A percentile compares a stretch with the other conserved stretches of the same genome.
phyloP scores from a whole-genome alignment of 2,888 invertebrate species.

The Leucophora obtusa region DNA sequence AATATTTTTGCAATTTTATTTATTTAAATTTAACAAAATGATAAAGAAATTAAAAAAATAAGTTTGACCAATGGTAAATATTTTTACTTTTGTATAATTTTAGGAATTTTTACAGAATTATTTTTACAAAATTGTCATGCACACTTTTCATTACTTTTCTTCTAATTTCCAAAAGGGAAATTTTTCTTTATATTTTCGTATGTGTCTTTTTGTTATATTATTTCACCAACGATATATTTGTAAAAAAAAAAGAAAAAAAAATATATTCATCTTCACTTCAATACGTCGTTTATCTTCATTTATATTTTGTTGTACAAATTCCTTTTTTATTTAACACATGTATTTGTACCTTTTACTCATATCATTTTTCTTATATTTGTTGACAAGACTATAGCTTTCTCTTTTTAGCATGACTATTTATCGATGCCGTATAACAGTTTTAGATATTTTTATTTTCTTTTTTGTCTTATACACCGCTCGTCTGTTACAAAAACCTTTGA shows the following conservation, averaged over 20 bases:
- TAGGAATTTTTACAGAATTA: constrained; percentile 18
- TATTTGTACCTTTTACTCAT: constrained; percentile 41
- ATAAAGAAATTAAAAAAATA: constrained; percentile 45
- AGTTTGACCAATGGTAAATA: constrained; percentile 23
- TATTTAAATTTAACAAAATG: constrained; percentile 44
- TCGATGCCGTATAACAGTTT: constrained; percentile 49
- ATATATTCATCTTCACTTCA: constrained; percentile 34
- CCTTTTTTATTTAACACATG: constrained; percentile 12
- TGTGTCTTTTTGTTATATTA: constrained; percentile 45
- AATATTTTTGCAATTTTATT: constrained; percentile 65
- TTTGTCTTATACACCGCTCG: constrained; percentile 41
- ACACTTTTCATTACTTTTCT: constrained; percentile 57
- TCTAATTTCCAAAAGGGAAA: constrained; percentile 54
- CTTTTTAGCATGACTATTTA: constrained; percentile 44
- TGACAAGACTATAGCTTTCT: constrained; percentile 25
- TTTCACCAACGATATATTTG: constrained; percentile 60
- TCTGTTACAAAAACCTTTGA: constrained; percentile 26
- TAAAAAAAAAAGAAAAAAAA: constrained; percentile 38
- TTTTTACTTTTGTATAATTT: constrained; percentile 41
- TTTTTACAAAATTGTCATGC: constrained; percentile 47
- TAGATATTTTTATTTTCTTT: constrained; percentile 48
- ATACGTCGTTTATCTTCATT: constrained; percentile 49
- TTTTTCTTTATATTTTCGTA: constrained; percentile 38
- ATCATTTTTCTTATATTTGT: constrained; percentile 20
- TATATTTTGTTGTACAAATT: constrained; percentile 45